Evolutionary conservation across 2,113 vertebrate species (phyloP).

Genomic region (Chascanopsetta lugubris): DNA sequence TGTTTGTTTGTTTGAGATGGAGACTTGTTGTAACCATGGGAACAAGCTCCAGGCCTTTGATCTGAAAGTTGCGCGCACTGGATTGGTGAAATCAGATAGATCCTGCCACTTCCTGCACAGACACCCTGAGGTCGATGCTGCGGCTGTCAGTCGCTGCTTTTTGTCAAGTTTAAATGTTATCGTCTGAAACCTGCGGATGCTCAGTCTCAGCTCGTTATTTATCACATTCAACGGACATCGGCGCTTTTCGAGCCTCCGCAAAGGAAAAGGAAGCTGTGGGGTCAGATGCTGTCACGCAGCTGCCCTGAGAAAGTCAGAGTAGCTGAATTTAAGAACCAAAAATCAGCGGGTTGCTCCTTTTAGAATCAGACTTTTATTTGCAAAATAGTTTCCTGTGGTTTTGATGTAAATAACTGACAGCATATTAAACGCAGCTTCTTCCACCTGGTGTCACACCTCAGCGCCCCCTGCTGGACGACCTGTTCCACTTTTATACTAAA

Average conservation of each 20-base stretch:
- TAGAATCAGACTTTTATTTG: background rate
- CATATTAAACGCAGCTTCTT: background rate
- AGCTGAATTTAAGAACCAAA: background rate
- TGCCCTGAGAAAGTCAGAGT: too few species aligned
- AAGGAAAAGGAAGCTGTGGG: too few species aligned
- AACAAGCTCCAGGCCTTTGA: background rate
- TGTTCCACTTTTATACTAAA: slow-evolving; percentile 67
- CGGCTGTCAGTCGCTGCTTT: too few species aligned
- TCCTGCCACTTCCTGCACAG: background rate
- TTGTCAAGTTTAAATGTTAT: too few species aligned
- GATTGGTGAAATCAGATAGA: background rate
- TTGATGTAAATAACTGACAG: background rate
- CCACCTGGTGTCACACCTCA: background rate
- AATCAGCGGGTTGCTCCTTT: slow-evolving; percentile 1
- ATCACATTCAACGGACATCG: background rate
- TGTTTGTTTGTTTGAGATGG: too few species aligned
- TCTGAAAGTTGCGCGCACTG: background rate
- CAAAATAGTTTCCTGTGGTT: background rate
- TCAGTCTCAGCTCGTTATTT: background rate
- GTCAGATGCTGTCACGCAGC: too few species aligned
- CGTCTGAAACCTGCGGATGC: too few species aligned
- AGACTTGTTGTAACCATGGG: background rate
- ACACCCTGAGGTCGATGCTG: too few species aligned
- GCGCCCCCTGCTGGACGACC: slow-evolving; percentile 32
- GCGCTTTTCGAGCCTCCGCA: too few species aligned